Base-by-base conservation (phyloP, 2,113 vertebrate genomes). In the Salvelinus sp. region DNA sequence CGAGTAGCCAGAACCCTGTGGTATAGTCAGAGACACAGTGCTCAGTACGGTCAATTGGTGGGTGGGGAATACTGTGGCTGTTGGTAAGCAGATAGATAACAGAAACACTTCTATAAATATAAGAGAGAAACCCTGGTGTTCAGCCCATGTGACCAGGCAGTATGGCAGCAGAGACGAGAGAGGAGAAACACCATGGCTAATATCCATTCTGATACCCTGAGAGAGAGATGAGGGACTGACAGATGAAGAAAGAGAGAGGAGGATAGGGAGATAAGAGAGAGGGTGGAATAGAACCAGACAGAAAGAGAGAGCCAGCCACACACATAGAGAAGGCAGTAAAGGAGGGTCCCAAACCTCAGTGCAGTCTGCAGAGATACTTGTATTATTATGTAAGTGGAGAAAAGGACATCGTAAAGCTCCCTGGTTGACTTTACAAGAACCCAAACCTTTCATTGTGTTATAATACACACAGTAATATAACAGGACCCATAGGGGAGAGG, bases 81-180 rank as follows among this genome's bases (percentile, higher is more conserved):
- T 81, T 89, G 90, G 92, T 91, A 89, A 90, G 85, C 85, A 87
- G 88, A 89, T 84, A 84, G 83, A 82, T 87, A 86, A 81, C 79
- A 86, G 88, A 77, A 72, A 85, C 79, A 0, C 1, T 57, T 78
- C 83, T 91, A 84, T 88, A 91, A 91, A 90, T 88, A 85, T 81
- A 85, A 38, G 22, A 78, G 80, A 78, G 83, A 87, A 90, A 67
- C 77, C 81, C 74, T 76, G 75, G 75, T 30, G 86, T 83, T 44
- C 12, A 57, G 48, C 22, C 73, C 77, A 68, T 48, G 82, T 57
- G 72, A 66, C 58, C 4, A 50, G 12, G 14, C 48, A 33, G 28
- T 28, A 50, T 57, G 65, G 60, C 58, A 75, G 72, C 48, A 68
- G 47, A 25, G 48, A 47, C 22, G 22, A 27, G 47, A 66, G 23